These are phyloP conservation scores for Bucorvus abyssinicus DNA, from an alignment of 2,797 vertebrate genomes.

Conservation along the genomic window DNA sequence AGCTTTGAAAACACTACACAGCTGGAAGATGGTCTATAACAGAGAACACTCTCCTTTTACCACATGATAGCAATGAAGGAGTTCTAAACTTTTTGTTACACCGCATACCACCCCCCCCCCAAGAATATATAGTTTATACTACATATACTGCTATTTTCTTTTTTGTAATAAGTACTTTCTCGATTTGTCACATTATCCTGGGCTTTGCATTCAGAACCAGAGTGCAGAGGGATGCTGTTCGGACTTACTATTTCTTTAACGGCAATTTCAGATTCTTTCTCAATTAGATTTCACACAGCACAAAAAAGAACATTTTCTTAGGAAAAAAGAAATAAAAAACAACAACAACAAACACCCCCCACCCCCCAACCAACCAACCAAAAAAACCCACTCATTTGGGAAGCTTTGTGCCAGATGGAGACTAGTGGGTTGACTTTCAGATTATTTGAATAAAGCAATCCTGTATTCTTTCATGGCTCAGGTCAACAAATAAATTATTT, in stretches of 20 bases:
- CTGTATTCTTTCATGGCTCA: not conserved
- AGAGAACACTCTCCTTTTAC: not conserved
- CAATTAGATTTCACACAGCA: not conserved
- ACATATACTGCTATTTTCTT: not conserved
- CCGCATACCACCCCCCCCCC: too few species aligned
- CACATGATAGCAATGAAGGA: not conserved
- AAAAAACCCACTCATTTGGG: accelerated
- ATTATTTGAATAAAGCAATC: not conserved
- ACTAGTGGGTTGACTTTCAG: not conserved
- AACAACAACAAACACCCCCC: too few species aligned
- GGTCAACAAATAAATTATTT: not conserved
- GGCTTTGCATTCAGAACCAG: not conserved
- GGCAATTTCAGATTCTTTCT: not conserved
- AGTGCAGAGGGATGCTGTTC: not conserved
- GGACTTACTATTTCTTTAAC: not conserved
- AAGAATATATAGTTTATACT: not conserved
- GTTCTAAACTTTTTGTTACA: accelerated
- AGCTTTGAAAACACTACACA: not conserved
- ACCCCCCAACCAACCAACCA: not conserved
- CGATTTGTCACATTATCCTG: not conserved
- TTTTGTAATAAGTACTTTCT: not conserved
- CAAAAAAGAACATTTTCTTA: not conserved
- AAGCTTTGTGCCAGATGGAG: not conserved
- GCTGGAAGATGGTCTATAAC: not conserved
- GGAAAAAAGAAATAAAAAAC: too few species aligned